A percentile compares a stretch with the other conserved stretches of the same genome.
phyloP scores from a whole-genome alignment of 2,888 invertebrate species.

The Zygaena filipendulae region DNA sequence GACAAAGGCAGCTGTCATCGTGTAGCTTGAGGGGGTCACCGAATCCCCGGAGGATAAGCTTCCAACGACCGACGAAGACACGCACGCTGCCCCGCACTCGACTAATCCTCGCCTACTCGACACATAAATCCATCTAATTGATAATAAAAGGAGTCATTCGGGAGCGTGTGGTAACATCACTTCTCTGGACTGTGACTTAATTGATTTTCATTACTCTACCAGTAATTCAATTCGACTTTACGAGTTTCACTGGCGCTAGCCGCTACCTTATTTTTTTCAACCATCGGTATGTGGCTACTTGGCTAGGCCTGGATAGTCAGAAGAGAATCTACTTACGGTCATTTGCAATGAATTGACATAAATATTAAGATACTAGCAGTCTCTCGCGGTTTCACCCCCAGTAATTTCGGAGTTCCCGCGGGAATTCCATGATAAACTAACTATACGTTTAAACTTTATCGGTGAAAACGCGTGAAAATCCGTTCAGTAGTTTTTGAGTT shows the following conservation, averaged over 20 bases:
- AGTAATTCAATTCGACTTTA: constrained; percentile 50
- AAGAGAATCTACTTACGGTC: too few species aligned
- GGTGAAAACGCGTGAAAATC: too few species aligned
- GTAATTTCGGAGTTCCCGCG: too few species aligned
- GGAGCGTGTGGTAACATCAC: constrained; percentile 60
- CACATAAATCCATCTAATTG: constrained; percentile 67
- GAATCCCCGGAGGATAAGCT: constrained; percentile 59
- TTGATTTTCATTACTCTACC: constrained; percentile 59
- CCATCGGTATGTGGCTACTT: too few species aligned
- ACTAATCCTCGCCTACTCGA: constrained; percentile 59
- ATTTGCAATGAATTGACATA: too few species aligned
- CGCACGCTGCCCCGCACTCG: constrained; percentile 50
- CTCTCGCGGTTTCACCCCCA: too few species aligned
- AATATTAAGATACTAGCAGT: too few species aligned
- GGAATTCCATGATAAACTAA: too few species aligned
- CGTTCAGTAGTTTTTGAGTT: too few species aligned
- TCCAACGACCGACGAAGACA: constrained; percentile 44
- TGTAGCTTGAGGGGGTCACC: constrained; percentile 50
- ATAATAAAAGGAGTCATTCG: constrained; percentile 61
- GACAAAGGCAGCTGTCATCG: constrained; percentile 64
- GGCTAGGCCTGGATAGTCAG: too few species aligned
- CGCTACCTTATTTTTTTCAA: too few species aligned
- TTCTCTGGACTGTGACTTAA: constrained; percentile 41
- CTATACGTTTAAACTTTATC: too few species aligned
- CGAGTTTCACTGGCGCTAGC: constrained; percentile 44